A percentile compares a stretch with the other conserved stretches of the same genome.
Evolutionary conservation across 1,140 invertebrate genomes (phyloP).

Genomic region (Aphelenchoides besseyi): DNA sequence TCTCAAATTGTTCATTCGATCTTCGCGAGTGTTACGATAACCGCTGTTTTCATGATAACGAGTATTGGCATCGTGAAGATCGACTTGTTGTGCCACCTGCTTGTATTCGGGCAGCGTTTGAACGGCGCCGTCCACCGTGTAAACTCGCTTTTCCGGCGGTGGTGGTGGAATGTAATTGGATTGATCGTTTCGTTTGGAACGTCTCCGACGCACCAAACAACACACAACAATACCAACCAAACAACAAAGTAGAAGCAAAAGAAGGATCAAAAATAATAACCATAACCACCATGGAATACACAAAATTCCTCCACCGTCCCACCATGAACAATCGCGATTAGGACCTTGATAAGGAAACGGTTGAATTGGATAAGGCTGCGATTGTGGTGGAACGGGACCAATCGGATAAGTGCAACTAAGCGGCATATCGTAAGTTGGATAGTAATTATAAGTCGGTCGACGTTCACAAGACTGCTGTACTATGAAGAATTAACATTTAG

Average conservation of each 20-base stretch:
- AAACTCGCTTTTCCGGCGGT: neutral
- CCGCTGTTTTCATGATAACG: neutral
- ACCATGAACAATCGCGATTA: no score
- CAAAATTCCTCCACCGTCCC: conserved; percentile 2
- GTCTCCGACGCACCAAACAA: neutral
- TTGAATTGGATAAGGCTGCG: neutral
- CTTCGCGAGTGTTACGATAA: conserved; percentile 19
- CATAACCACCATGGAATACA: conserved; percentile 32
- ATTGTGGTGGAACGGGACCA: neutral
- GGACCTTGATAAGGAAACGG: neutral
- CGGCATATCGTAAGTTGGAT: conserved; percentile 24
- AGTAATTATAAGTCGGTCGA: conserved; percentile 20
- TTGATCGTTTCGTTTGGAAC: conserved; percentile 1
- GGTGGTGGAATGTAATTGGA: neutral
- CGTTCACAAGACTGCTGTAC: conserved; percentile 35
- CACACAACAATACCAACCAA: neutral
- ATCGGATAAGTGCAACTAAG: conserved; percentile 15
- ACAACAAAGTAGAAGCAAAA: conserved; percentile 20
- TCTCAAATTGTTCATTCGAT: no score
- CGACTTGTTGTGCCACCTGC: conserved; percentile 17
- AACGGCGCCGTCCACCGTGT: conserved; percentile 19
- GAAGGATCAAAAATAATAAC: conserved; percentile 26
- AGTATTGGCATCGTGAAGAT: conserved; percentile 12
- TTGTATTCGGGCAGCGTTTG: conserved; percentile 24
- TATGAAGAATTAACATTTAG: neutral